Percentiles rank a stretch among this genome's conserved stretches.
Evolutionary conservation across 1,140 invertebrate genomes (phyloP).

Genomic region (Listronotus bonariensis): DNA sequence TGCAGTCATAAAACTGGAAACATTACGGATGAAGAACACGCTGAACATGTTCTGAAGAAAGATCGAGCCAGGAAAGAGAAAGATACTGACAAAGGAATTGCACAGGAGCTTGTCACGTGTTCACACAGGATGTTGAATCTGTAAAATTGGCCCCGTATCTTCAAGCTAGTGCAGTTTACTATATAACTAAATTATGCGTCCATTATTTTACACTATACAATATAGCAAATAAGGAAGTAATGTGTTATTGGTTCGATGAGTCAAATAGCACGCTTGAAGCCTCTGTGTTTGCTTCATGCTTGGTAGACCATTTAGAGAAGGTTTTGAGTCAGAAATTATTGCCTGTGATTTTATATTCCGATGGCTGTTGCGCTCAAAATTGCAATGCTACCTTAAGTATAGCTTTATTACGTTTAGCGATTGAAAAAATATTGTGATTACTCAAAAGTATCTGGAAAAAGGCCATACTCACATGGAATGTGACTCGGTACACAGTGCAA

Average conservation of each 20-base stretch:
- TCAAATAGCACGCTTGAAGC: slow-evolving; percentile 8
- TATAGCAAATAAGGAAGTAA: slow-evolving; percentile 2
- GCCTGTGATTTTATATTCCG: slow-evolving; percentile 1
- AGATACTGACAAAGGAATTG: slow-evolving; percentile 37
- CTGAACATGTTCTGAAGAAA: slow-evolving; percentile 40
- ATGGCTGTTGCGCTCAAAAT: slow-evolving; percentile 11
- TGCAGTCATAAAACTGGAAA: slow-evolving; percentile 34
- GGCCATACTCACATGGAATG: not conserved
- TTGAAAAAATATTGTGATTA: slow-evolving; percentile 7
- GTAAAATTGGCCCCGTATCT: slow-evolving; percentile 11
- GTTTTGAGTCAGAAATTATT: slow-evolving; percentile 6
- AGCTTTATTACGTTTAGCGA: slow-evolving; percentile 9
- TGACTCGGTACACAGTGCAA: not conserved
- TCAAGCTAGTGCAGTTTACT: slow-evolving; percentile 5
- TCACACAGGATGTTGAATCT: slow-evolving; percentile 12
- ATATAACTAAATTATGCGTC: no score
- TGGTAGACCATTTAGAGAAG: slow-evolving; percentile 2
- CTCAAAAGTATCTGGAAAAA: slow-evolving; percentile 15
- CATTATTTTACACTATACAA: slow-evolving; percentile 22
- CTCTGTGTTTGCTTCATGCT: slow-evolving; percentile 4
- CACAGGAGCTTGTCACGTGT: slow-evolving; percentile 7
- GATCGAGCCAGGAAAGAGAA: slow-evolving; percentile 40
- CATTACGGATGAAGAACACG: slow-evolving; percentile 37
- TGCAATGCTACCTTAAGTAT: slow-evolving; percentile 2
- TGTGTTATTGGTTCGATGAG: slow-evolving; percentile 24